Conservation (phyloP, 1,140 invertebrate genomes). For the Drosophila melanica region DNA sequence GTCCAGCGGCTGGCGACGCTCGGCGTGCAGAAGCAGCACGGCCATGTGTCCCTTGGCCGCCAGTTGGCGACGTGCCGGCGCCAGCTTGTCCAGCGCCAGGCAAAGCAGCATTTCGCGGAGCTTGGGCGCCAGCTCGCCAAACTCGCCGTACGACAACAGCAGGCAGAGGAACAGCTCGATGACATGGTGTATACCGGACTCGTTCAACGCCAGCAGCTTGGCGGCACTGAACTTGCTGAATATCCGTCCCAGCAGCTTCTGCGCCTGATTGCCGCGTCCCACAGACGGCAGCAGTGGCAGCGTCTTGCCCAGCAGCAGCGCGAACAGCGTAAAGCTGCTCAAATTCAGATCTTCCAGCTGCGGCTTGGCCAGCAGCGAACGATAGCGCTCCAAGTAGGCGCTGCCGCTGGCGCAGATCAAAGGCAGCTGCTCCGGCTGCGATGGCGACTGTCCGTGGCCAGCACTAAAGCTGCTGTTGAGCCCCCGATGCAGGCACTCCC, state of each 20-base stretch:
- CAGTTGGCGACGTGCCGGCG: constrained; percentile 50
- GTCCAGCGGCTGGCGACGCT: constrained; percentile 50
- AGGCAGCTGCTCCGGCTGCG: constrained; percentile 57
- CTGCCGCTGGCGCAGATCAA: constrained; percentile 54
- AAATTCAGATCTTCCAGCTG: constrained; percentile 71
- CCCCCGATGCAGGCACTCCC: constrained; percentile 79
- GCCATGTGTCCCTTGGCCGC: constrained; percentile 80
- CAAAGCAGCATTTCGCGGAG: constrained; percentile 71
- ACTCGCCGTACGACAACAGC: constrained; percentile 54
- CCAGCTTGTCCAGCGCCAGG: constrained; percentile 70
- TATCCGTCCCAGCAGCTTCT: constrained; percentile 80
- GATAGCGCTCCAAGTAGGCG: constrained; percentile 73
- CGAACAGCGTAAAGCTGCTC: constrained; percentile 73
- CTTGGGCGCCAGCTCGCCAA: constrained; percentile 61
- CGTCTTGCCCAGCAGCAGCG: constrained; percentile 68
- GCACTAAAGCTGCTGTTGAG: constrained; percentile 69
- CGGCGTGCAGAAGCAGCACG: constrained; percentile 65
- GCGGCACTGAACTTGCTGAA: constrained; percentile 79
- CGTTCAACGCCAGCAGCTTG: constrained; percentile 77
- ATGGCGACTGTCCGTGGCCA: constrained; percentile 23
- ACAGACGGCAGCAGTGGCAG: constrained; percentile 34
- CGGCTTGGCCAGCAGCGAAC: constrained; percentile 34
- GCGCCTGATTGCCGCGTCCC: constrained; percentile 53
- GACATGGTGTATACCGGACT: constrained; percentile 80
- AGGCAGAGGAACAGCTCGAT: constrained; percentile 77